Evolutionary conservation across 1,140 invertebrate species (phyloP).

Genomic region (Drosophila quadrilineata): DNA sequence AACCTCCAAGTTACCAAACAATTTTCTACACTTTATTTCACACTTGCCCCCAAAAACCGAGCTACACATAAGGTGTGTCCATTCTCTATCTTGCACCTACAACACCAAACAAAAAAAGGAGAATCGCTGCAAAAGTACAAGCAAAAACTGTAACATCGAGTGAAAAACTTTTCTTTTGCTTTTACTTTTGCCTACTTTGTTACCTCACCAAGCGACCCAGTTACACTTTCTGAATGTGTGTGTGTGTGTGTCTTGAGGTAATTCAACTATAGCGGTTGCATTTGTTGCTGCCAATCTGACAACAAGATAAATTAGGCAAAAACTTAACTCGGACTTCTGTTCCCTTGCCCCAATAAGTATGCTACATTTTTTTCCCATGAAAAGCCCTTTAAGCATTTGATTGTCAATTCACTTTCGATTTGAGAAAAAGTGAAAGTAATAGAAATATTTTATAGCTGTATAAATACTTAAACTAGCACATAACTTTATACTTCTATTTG

Average conservation of each 20-base stretch:
- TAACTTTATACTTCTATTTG: no score
- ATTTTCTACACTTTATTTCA: constrained; percentile 61
- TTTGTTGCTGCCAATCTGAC: constrained; percentile 45
- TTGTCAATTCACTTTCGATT: no score
- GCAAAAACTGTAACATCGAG: constrained; percentile 39
- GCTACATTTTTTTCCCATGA: no score
- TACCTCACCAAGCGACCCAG: constrained; percentile 43
- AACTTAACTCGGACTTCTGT: constrained; percentile 19
- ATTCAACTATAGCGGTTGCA: constrained; percentile 49
- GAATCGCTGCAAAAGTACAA: constrained; percentile 1
- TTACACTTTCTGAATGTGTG: constrained; percentile 40
- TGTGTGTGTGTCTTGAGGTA: constrained; percentile 25
- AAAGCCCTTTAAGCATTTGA: no score
- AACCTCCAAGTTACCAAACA: constrained; percentile 11
- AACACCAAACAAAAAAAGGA: constrained; percentile 9
- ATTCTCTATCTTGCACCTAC: constrained; percentile 49
- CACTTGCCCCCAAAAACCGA: constrained; percentile 34
- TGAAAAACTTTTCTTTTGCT: constrained; percentile 44
- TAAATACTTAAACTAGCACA: no score
- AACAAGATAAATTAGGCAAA: constrained; percentile 53
- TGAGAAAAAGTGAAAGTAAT: no score
- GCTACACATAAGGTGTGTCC: constrained; percentile 51
- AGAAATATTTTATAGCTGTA: no score
- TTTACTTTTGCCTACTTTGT: constrained; percentile 43
- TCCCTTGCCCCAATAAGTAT: neutral